Evolutionary conservation across 2,797 vertebrate species (phyloP), one percentile per base, ranked within the genome.

Genomic region (Carcharodon carcharias): DNA sequence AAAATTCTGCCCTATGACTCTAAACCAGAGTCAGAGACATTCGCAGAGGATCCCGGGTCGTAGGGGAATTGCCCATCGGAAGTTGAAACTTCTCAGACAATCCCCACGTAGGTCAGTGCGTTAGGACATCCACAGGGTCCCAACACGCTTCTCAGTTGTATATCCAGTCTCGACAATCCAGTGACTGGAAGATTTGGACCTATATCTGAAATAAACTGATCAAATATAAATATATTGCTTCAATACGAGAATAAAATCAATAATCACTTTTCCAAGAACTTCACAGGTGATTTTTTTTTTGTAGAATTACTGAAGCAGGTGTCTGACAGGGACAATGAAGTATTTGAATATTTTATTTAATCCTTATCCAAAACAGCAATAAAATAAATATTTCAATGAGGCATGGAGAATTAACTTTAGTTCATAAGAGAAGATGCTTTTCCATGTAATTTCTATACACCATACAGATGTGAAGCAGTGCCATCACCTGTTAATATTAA

Each of bases 401-500:
- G 35, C 58, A 40, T 21, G 16, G 40, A 65, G 28, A 5, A 95
- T 95, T 95, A 69, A 45, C 45, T 95, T 45, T 54, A 67, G 65
- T 54, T 71, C 31, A 54, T 35, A 73, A 18, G 50, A 69, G 2
- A 88, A 88, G 54, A 54, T 95, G 23, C 45, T 40, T 54, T 71
- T 56, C 3, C 4, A 95, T 69, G 11, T 95, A 54, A 73, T 95
- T 28, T 69, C 65, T 50, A 40, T 21, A n/a, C 35, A 61, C 9
- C 8, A 0, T 21, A 40, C 35, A 40, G 35, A 61, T 92, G 35
- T 92, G 58, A 21, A 16, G 58, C 12, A 92, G 89, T 58, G 89
- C 89, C 89, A 92, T 65, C 58, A 63, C 21, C 58, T 94, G 63
- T 67, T 54, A 95, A 71, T 67, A 93, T 93, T 93, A 95, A 50